Evolutionary conservation across 2,888 invertebrate genomes (phyloP), one percentile per base, ranked within the genome.

Genomic region (Apodemia zela): DNA sequence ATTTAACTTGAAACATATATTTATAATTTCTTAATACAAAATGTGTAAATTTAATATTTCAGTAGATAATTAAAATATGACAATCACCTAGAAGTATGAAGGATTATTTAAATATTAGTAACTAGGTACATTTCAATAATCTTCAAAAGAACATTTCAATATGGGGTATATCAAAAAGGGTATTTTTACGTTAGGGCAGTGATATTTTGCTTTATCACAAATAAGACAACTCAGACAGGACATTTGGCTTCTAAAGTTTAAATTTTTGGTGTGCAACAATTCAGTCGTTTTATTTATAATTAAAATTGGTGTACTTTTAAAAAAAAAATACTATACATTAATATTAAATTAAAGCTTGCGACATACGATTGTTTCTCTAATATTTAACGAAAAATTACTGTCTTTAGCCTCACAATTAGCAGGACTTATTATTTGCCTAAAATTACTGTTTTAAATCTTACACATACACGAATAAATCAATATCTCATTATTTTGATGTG

Each of bases 251-350:
- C 13, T 54, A 54, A 54, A 6, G 25, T 42, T 51, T 5, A 51
- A 54, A 25, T 54, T 54, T 54, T 54, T 54, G 54, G 54, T 54
- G 11, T 54, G 13, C 13, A 54, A 25, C 7, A 54, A 54, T 54
- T 54, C 54, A 54, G 54, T 54, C 54, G 25, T 11, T 54, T 25
- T 42, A 42, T 42, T 42, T 15, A 42, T 42, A 42, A 15, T 42
- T 42, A 42, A 15, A 42, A 42, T 15, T 3, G 8, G 0, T 42
- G 15, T 42, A 13, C n/a, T 1, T 0, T 42, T 42, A 4, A 3
- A 3, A 15, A 42, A 11, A 11, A 38, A 38, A 29, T 5, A 15
- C 0, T 42, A 42, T 5, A 15, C 0, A 15, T 15, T 38, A 38
- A 13, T 38, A 38, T 13, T 13, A 38, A 38, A 42, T 42, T 42